Evolutionary conservation across 2,888 invertebrate genomes (phyloP).

Genomic region (Psococerastis gibbosa): DNA sequence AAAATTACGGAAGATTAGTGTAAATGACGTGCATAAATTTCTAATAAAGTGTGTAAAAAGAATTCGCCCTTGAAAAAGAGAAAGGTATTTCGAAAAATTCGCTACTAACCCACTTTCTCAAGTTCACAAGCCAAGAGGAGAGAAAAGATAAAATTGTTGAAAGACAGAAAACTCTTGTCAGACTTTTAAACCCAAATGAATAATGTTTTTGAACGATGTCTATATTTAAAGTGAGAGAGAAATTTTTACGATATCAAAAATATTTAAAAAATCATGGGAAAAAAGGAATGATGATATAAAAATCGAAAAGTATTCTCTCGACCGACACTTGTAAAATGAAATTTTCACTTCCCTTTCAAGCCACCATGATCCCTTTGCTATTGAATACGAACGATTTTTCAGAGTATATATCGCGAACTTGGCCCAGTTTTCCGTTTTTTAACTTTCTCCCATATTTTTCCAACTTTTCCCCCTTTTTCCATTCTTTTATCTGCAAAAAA

Average conservation of each 20-base stretch:
- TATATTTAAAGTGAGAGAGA: too few relatives aligned
- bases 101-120: too few relatives aligned
- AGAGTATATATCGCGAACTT: constrained; percentile 5
- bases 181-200: too few relatives aligned
- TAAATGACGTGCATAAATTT: too few relatives aligned
- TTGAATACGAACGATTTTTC: neutral
- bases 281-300: neutral
- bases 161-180: too few relatives aligned
- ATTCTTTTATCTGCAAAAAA: neutral
- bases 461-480: constrained; percentile 3
- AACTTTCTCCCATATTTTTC: constrained; percentile 2
- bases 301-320: neutral
- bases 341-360: neutral
- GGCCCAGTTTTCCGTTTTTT: constrained; percentile 3
- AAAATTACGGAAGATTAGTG: too few relatives aligned
- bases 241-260: neutral
- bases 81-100: too few relatives aligned
- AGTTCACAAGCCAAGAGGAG: too few relatives aligned
- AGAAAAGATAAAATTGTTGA: too few relatives aligned
- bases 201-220: too few relatives aligned
- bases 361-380: neutral
- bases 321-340: neutral
- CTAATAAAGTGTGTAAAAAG: too few relatives aligned
- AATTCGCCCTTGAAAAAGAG: too few relatives aligned
- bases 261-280: neutral